phyloP scores from a whole-genome alignment of 2,888 invertebrate genomes.

The Drosophila incognita region DNA sequence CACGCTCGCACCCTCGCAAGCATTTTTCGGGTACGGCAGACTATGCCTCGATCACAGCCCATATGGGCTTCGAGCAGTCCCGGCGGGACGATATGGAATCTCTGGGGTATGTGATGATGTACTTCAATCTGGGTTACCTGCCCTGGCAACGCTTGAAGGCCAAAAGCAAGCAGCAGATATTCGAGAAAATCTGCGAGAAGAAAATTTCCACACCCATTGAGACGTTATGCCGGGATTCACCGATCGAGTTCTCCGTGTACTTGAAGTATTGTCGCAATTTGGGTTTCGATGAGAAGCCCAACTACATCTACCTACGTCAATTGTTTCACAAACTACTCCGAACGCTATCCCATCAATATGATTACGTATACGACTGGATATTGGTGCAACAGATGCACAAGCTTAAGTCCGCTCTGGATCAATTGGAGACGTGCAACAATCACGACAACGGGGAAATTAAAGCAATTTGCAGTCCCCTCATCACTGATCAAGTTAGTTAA shows the following conservation, averaged over 20 bases:
- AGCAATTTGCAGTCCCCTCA: neutral
- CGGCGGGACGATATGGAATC: neutral
- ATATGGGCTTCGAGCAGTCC: neutral
- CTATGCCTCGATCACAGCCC: neutral
- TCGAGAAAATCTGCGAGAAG: neutral
- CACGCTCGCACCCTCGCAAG: rapidly evolving
- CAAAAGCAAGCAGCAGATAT: neutral
- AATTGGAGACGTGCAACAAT: neutral
- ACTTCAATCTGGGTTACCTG: neutral
- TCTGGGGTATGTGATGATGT: neutral
- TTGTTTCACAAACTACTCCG: neutral
- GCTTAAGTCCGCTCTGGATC: neutral
- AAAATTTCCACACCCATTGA: neutral
- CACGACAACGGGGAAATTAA: neutral
- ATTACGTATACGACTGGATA: neutral
- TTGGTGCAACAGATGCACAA: neutral
- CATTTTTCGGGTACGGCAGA: neutral
- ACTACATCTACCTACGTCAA: neutral
- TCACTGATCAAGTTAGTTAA: neutral
- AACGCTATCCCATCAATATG: neutral
- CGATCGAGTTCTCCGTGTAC: neutral
- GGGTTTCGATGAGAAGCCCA: neutral
- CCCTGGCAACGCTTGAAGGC: neutral
- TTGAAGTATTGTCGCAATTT: neutral
- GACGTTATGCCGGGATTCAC: neutral